Evolutionary conservation across 1,140 invertebrate species (phyloP).

Genomic region (Polypedilum vanderplanki): DNA sequence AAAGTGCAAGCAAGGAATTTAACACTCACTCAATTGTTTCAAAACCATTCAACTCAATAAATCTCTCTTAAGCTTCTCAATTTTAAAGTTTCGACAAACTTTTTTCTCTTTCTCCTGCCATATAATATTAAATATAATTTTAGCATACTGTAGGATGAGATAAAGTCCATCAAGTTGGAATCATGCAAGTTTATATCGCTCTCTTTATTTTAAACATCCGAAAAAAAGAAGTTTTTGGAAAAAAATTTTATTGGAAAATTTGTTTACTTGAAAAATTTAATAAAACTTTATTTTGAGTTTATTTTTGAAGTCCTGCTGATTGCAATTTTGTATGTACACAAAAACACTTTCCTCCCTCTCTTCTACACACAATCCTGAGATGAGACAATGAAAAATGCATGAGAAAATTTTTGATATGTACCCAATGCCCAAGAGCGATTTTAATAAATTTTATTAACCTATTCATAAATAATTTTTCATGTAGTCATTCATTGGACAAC

Average conservation of each 20-base stretch:
- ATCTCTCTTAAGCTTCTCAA: slow-evolving; percentile 25
- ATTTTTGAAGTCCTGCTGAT: too few relatives aligned
- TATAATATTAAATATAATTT: background rate
- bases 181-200: slow-evolving; percentile 12
- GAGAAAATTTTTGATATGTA: background rate
- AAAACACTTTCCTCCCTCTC: too few relatives aligned
- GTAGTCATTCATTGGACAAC: background rate
- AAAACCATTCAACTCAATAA: slow-evolving; percentile 7
- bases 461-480: slow-evolving; percentile 1
- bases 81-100: slow-evolving; percentile 18
- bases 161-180: slow-evolving; percentile 26
- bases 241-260: background rate
- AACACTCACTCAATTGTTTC: slow-evolving; percentile 25
- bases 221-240: background rate
- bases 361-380: too few relatives aligned
- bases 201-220: background rate
- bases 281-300: too few relatives aligned
- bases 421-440: background rate
- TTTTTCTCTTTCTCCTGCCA: background rate
- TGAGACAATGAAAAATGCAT: background rate
- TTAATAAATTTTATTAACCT: slow-evolving; percentile 13
- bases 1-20: background rate
- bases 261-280: slow-evolving; percentile 1
- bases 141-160: slow-evolving; percentile 3
- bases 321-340: too few relatives aligned